Conservation (phyloP, 64 coral and sea anemone genomes). For the Stichodactyla helianthus region DNA sequence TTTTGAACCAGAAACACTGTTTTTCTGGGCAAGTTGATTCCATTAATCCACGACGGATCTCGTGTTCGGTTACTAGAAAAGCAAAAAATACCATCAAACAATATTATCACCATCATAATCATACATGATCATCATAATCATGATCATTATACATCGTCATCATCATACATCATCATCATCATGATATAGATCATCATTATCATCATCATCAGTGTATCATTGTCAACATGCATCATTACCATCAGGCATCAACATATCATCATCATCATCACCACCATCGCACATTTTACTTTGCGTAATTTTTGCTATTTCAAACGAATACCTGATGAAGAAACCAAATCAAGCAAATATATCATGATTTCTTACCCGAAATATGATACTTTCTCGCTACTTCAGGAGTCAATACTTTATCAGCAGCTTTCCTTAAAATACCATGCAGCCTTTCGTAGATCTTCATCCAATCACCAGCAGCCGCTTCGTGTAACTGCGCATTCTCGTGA, state of each 20-base stretch:
- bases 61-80: conserved; percentile 82
- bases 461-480: conserved; percentile 56
- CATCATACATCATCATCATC: not conserved
- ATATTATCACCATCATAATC: not conserved
- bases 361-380: conserved; percentile 87
- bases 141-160: not conserved
- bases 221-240: no score
- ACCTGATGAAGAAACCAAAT: not conserved
- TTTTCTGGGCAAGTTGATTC: conserved; percentile 47
- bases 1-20: conserved; percentile 93
- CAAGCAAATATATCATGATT: not conserved
- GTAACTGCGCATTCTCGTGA: conserved; percentile 58
- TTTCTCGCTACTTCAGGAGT: conserved; percentile 43
- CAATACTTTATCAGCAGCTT: conserved; percentile 68
- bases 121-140: not conserved
- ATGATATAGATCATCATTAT: not conserved
- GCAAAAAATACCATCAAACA: not conserved
- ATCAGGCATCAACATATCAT: not conserved
- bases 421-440: conserved; percentile 68
- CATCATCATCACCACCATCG: not conserved
- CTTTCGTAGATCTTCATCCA: conserved; percentile 84
- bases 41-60: conserved; percentile 81
- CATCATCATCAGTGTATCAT: no score
- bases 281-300: conserved; percentile 28
- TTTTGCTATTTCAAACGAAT: conserved; percentile 4